Percentiles rank a stretch among this genome's conserved stretches.
These are phyloP conservation scores for Heterodera carotae DNA, from an alignment of 1,140 invertebrate species.

Conservation along the genomic window DNA sequence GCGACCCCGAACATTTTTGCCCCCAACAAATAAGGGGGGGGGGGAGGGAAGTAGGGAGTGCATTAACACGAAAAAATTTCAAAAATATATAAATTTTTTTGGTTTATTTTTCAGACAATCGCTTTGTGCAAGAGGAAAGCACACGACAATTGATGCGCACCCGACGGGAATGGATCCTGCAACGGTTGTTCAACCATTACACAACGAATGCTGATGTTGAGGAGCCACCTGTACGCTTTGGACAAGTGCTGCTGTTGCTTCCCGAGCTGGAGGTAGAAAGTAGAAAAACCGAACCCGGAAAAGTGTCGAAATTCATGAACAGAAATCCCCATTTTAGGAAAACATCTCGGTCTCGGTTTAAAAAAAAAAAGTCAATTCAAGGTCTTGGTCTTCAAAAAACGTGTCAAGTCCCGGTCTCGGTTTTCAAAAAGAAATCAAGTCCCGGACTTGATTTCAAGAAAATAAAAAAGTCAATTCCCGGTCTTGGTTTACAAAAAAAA, in stretches of 20 bases:
- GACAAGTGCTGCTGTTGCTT: conserved; percentile 38
- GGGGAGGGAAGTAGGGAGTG: too few species aligned
- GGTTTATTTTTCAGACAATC: conserved; percentile 27
- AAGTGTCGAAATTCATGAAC: too few species aligned
- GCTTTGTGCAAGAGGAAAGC: conserved; percentile 6
- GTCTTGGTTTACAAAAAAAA: too few species aligned
- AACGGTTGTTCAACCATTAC: conserved; percentile 34
- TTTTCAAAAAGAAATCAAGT: too few species aligned
- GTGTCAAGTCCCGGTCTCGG: too few species aligned
- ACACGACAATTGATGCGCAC: conserved; percentile 30
- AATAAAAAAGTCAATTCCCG: too few species aligned
- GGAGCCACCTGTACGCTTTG: conserved; percentile 36
- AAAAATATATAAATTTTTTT: conserved; percentile 16
- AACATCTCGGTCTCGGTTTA: neutral
- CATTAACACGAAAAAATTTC: too few species aligned
- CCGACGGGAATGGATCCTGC: conserved; percentile 36
- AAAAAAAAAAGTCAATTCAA: neutral
- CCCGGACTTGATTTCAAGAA: too few species aligned
- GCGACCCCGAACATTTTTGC: too few species aligned
- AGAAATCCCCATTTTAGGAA: too few species aligned
- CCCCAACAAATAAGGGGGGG: too few species aligned
- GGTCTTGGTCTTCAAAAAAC: neutral
- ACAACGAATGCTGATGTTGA: conserved; percentile 14
- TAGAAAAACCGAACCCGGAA: neutral
- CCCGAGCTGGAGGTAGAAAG: conserved; percentile 41